phyloP scores from a whole-genome alignment of 1,140 invertebrate genomes.

The Drosophila lowei region DNA sequence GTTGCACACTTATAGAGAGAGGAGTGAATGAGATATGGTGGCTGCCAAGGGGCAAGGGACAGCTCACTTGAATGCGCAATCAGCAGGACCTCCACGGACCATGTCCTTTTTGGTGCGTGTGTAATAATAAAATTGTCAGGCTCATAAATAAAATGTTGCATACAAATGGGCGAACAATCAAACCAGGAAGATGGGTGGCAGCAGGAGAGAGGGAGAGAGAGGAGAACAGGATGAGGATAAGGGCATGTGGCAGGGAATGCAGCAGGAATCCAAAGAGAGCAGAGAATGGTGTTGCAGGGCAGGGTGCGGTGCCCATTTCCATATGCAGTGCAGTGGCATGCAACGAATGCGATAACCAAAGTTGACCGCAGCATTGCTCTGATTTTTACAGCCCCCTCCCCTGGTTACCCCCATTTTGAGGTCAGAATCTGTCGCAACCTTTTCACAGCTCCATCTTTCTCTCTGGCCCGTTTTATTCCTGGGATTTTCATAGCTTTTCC shows the following conservation, averaged over 20 bases:
- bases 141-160: slow-evolving; percentile 50
- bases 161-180: slow-evolving; percentile 34
- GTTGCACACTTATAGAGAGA: slow-evolving; percentile 31
- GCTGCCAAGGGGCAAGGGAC: not conserved
- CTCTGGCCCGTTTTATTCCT: not conserved
- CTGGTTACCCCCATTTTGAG: slow-evolving; percentile 18
- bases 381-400: not conserved
- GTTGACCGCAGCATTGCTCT: slow-evolving; percentile 37
- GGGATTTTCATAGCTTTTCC: too few relatives aligned
- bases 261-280: too few relatives aligned
- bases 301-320: too few relatives aligned
- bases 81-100: slow-evolving; percentile 20
- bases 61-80: slow-evolving; percentile 47
- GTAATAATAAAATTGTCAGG: slow-evolving; percentile 52
- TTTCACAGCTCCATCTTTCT: slow-evolving; percentile 6
- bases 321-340: too few relatives aligned
- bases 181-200: not conserved
- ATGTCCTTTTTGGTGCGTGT: slow-evolving; percentile 9
- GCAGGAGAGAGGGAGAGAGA: not conserved
- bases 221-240: too few relatives aligned
- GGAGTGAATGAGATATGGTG: not conserved
- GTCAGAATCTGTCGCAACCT: slow-evolving; percentile 32
- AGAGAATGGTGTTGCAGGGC: too few relatives aligned
- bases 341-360: slow-evolving; percentile 27
- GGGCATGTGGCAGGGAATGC: too few relatives aligned